A percentile compares a stretch with the other conserved stretches of the same genome.
Evolutionary conservation across 2,888 invertebrate genomes (phyloP).

Genomic region (Chymomyza caudatula): DNA sequence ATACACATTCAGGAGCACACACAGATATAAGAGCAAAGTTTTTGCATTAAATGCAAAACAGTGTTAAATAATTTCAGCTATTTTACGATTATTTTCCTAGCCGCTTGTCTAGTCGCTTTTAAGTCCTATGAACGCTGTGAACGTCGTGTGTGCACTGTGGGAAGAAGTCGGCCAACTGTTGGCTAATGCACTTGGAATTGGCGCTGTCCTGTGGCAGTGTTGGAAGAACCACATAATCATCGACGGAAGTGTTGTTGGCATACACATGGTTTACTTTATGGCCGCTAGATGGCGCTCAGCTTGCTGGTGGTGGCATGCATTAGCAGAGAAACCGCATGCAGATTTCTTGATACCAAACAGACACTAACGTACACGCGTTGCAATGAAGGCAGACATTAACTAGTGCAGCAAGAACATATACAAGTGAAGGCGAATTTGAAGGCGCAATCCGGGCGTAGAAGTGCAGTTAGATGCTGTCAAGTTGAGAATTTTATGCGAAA

Average conservation of each 20-base stretch:
- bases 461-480: conserved; percentile 64
- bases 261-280: conserved; percentile 47
- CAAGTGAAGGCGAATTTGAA: conserved; percentile 11
- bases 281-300: conserved; percentile 25
- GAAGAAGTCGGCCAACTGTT: background rate
- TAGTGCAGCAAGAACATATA: background rate
- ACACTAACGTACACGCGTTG: conserved; percentile 9
- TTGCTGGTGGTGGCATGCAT: conserved; percentile 41
- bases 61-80: conserved; percentile 66
- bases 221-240: conserved; percentile 24
- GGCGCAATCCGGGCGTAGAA: background rate
- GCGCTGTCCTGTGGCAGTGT: background rate
- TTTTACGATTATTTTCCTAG: conserved; percentile 58
- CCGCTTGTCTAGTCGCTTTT: background rate
- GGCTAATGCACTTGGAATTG: background rate
- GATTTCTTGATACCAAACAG: conserved; percentile 63
- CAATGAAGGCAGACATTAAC: conserved; percentile 10
- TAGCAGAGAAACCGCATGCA: conserved; percentile 65
- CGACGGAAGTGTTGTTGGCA: conserved; percentile 46
- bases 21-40: conserved; percentile 38
- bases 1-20: conserved; percentile 1
- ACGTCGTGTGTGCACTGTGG: background rate
- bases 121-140: too few species aligned
- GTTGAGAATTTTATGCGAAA: conserved; percentile 68
- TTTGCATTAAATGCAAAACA: conserved; percentile 67